Percentiles rank a stretch among this genome's conserved stretches.
Conservation (phyloP, 53 echinoderm and acorn worm species). For the Henricia sp. region DNA sequence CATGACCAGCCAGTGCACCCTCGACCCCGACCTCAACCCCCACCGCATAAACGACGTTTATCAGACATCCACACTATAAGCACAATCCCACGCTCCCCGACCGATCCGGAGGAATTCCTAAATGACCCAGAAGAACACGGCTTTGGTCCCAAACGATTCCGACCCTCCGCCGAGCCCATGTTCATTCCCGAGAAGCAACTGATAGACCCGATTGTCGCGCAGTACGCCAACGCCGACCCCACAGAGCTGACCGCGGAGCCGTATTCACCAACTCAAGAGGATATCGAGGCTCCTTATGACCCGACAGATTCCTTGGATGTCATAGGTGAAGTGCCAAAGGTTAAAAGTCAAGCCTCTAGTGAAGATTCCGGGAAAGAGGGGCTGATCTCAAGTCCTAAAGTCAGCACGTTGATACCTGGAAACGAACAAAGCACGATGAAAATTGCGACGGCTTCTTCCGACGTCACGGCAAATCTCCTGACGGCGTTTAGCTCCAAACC, state of each 20-base stretch:
- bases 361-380: conserved; percentile 21
- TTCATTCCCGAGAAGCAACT: conserved; percentile 75
- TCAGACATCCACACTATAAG: conserved; percentile 28
- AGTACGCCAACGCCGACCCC: conserved; percentile 92
- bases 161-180: background rate
- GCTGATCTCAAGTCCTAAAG: conserved; percentile 16
- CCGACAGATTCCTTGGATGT: conserved; percentile 90
- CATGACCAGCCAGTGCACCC: conserved; percentile 28
- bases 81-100: conserved; percentile 24
- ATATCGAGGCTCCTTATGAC: conserved; percentile 88
- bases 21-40: conserved; percentile 10
- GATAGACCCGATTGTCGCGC: conserved; percentile 88
- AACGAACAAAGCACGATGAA: conserved; percentile 62
- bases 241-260: conserved; percentile 79
- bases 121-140: conserved; percentile 5
- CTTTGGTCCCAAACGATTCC: conserved; percentile 34
- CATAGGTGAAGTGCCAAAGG: conserved; percentile 50
- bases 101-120: conserved; percentile 33
- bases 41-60: conserved; percentile 53
- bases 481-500: conserved; percentile 80
- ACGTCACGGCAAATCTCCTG: conserved; percentile 73
- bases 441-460: conserved; percentile 76
- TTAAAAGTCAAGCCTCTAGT: background rate
- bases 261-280: conserved; percentile 90
- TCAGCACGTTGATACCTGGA: conserved; percentile 35